These are phyloP conservation scores for Argopecten irradians DNA, from an alignment of 1,140 invertebrate species.

Conservation along the genomic window DNA sequence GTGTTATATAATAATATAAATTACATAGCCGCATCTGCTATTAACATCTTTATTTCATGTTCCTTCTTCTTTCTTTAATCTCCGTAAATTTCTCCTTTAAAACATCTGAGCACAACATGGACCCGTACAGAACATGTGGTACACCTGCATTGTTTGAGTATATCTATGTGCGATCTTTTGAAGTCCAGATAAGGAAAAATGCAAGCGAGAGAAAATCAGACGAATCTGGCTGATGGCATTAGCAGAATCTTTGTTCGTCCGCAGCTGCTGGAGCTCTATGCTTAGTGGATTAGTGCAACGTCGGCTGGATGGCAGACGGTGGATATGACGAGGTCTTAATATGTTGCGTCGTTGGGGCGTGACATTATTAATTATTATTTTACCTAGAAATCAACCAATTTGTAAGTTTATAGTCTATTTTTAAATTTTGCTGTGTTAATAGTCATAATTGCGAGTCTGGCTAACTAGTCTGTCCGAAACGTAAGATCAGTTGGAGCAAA, in stretches of 20 bases:
- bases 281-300: not conserved
- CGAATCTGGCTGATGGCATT: constrained; percentile 3
- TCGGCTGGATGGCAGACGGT: not conserved
- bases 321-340: too few relatives aligned
- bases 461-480: too few relatives aligned
- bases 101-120: not conserved
- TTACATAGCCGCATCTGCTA: not conserved
- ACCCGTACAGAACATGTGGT: not conserved
- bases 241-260: not conserved
- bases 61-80: not conserved
- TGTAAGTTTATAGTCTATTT: too few relatives aligned
- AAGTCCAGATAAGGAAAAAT: constrained; percentile 5
- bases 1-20: too few relatives aligned
- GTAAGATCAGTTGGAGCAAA: too few relatives aligned
- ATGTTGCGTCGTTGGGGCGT: too few relatives aligned
- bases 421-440: too few relatives aligned
- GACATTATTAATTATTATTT: too few relatives aligned
- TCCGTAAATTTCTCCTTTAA: not conserved
- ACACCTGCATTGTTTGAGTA: constrained; percentile 15
- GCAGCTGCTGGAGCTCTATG: not conserved
- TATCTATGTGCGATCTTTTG: not conserved
- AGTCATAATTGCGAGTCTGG: too few relatives aligned
- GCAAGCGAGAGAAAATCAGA: not conserved
- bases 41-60: not conserved
- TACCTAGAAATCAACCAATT: too few relatives aligned